Conservation (phyloP, 2,113 vertebrate species). For the Mellivora capensis region DNA sequence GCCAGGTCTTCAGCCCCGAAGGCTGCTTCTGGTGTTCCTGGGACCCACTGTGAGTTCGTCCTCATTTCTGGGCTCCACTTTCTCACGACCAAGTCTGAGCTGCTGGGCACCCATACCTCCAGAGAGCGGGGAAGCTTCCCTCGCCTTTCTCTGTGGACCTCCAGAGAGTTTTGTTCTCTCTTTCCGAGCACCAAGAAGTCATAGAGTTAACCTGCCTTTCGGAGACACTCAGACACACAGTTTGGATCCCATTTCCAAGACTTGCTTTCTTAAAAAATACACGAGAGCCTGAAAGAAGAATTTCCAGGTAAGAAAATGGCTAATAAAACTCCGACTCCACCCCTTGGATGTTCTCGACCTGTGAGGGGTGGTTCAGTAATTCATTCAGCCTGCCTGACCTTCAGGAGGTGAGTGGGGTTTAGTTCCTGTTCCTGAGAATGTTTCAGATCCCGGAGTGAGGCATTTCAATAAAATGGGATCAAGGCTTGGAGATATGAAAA, state of each 20-base stretch:
- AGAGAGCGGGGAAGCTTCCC: not conserved
- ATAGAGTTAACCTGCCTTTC: not conserved
- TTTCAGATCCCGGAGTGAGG: not conserved
- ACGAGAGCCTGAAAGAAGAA: not conserved
- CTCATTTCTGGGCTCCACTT: not conserved
- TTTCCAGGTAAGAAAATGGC: not conserved
- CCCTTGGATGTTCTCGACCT: not conserved
- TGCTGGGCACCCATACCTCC: not conserved
- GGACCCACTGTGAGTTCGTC: accelerated
- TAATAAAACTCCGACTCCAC: not conserved
- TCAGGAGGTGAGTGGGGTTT: not conserved
- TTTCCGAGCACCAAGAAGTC: not conserved
- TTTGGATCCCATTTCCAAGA: not conserved
- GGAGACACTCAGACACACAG: not conserved
- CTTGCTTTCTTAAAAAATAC: not conserved
- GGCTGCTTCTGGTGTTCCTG: not conserved
- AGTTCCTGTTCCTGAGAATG: not conserved
- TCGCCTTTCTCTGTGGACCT: not conserved
- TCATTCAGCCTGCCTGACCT: not conserved
- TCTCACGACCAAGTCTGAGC: not conserved
- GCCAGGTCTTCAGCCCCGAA: not conserved
- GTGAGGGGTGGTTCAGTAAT: not conserved
- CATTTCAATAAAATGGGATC: not conserved
- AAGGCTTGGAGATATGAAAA: not conserved
- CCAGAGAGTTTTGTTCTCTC: not conserved